A percentile compares a stretch with the other conserved stretches of the same genome.
These are phyloP conservation scores for Tragelaphus imberbis DNA, from an alignment of 2,113 vertebrate species.

Conservation along the genomic window DNA sequence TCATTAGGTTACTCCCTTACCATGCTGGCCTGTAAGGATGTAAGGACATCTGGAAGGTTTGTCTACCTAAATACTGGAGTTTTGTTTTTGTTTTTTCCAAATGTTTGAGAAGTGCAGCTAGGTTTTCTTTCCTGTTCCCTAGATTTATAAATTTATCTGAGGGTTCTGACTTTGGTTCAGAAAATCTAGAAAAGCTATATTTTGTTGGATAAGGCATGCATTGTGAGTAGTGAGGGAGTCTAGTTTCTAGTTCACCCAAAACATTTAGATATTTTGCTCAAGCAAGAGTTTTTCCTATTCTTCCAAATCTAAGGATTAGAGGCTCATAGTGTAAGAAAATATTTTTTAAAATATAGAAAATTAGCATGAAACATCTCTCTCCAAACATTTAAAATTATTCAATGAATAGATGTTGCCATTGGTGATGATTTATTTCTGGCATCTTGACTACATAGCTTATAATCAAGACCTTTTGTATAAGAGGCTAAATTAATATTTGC, in stretches of 20 bases:
- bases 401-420: not conserved
- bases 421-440: not conserved
- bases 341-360: not conserved
- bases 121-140: not conserved
- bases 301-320: not conserved
- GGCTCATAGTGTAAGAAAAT: not conserved
- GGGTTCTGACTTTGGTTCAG: not conserved
- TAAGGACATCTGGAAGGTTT: not conserved
- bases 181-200: not conserved
- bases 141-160: not conserved
- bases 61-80: not conserved
- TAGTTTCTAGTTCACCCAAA: not conserved
- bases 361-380: not conserved
- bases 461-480: not conserved
- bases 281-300: not conserved
- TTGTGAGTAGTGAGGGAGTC: not conserved
- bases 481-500: not conserved
- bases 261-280: not conserved
- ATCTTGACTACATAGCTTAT: not conserved
- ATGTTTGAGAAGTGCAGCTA: not conserved
- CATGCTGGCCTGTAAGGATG: not conserved
- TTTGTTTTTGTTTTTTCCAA: not conserved
- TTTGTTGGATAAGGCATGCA: not conserved
- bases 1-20: not conserved
- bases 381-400: not conserved